A percentile compares a stretch with the other conserved stretches of the same genome.
phyloP scores from a whole-genome alignment of 2,797 vertebrate genomes.

The Neosalanx taihuensis region DNA sequence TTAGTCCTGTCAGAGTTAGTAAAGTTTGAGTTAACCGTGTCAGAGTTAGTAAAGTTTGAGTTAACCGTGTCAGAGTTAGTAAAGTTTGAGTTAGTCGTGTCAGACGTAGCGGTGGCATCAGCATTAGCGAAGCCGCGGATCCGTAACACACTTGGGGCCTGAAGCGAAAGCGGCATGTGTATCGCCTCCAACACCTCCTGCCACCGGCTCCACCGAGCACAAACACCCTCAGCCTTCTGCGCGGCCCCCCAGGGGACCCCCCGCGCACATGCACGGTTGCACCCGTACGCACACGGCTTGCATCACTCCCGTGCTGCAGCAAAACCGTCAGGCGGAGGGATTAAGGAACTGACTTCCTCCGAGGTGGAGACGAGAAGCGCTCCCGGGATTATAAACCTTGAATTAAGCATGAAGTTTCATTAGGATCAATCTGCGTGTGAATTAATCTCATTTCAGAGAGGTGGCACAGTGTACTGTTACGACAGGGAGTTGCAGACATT shows the following conservation, averaged over 20 bases:
- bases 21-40: too few species aligned
- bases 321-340: conserved; percentile 49
- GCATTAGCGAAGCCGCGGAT: conserved; percentile 46
- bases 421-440: conserved; percentile 39
- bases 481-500: neutral
- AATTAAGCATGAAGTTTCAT: conserved; percentile 43
- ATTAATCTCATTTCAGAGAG: conserved; percentile 35
- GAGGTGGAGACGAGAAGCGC: conserved; percentile 58
- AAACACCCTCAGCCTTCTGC: conserved; percentile 15
- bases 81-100: conserved; percentile 40
- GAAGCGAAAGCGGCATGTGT: conserved; percentile 77
- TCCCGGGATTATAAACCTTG: conserved; percentile 56
- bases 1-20: neutral
- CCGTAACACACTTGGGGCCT: conserved; percentile 56
- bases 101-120: conserved; percentile 50
- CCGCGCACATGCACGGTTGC: conserved; percentile 56
- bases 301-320: conserved; percentile 67
- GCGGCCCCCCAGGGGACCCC: conserved; percentile 1
- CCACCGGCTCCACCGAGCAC: conserved; percentile 78
- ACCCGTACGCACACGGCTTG: conserved; percentile 64
- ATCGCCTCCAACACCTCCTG: conserved; percentile 84
- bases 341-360: conserved; percentile 58
- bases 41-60: neutral
- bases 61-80: neutral
- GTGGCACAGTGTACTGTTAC: neutral